phyloP scores from a whole-genome alignment of 2,888 invertebrate genomes.

The Balanococcus diminutus region DNA sequence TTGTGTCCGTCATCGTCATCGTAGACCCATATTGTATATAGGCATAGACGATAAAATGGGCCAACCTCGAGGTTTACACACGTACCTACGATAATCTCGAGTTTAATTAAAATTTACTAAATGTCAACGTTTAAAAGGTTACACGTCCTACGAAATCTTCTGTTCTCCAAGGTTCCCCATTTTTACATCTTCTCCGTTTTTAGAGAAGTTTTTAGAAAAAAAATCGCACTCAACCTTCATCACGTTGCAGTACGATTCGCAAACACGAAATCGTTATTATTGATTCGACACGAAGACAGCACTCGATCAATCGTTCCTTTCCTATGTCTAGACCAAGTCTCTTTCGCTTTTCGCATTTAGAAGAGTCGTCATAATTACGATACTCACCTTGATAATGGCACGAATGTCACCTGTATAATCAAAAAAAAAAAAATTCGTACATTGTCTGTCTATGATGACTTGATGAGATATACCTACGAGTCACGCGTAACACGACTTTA shows the following conservation, averaged over 20 bases:
- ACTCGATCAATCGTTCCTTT: not conserved
- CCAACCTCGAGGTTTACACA: not conserved
- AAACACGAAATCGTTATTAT: not conserved
- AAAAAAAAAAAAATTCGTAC: not conserved
- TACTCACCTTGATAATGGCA: constrained; percentile 16
- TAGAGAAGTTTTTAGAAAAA: not conserved
- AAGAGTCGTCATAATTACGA: not conserved
- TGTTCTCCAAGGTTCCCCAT: not conserved
- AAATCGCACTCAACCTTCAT: not conserved
- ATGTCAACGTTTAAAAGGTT: constrained; percentile 27
- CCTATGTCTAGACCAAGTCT: not conserved
- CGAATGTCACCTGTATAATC: constrained; percentile 6
- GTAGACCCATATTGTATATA: not conserved
- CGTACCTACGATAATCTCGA: not conserved
- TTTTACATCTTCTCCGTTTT: not conserved
- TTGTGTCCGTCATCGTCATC: constrained; percentile 9
- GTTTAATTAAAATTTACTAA: constrained; percentile 22
- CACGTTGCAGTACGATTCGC: not conserved
- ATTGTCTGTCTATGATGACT: not conserved
- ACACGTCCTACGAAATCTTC: not conserved
- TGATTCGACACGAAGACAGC: not conserved
- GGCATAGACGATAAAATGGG: not conserved
- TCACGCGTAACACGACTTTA: constrained; percentile 1
- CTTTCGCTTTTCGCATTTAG: not conserved
- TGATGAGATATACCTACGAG: not conserved